Evolutionary conservation across 1,140 invertebrate genomes (phyloP).

Genomic region (Diachasmimorpha longicaudata): DNA sequence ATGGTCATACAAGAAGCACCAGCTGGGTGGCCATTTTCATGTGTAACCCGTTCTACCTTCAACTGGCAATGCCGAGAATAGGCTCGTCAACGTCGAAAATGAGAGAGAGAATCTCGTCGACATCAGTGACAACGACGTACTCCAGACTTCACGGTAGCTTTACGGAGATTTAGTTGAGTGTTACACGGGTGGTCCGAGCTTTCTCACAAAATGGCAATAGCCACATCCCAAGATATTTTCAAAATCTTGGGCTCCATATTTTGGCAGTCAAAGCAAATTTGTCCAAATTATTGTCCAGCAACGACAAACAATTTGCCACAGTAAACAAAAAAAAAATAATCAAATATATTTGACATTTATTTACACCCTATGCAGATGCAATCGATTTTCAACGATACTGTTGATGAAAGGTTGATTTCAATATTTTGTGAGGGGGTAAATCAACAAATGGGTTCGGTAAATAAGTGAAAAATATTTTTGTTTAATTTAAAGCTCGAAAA

Average conservation of each 20-base stretch:
- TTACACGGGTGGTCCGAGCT: neutral
- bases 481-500: too few relatives aligned
- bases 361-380: too few relatives aligned
- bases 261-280: neutral
- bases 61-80: neutral
- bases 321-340: too few relatives aligned
- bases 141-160: neutral
- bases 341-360: too few relatives aligned
- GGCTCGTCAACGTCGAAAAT: conserved; percentile 6
- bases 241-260: neutral
- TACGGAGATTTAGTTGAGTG: neutral
- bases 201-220: neutral
- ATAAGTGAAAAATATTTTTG: too few relatives aligned
- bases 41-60: neutral
- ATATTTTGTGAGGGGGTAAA: too few relatives aligned
- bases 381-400: too few relatives aligned
- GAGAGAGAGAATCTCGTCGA: neutral
- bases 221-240: neutral
- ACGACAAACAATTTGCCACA: too few relatives aligned
- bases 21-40: conserved; percentile 15
- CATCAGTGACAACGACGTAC: conserved; percentile 3
- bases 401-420: too few relatives aligned
- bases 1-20: neutral
- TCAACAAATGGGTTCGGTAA: too few relatives aligned
- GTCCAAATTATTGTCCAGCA: too few relatives aligned